A percentile compares a stretch with the other conserved stretches of the same genome.
Conservation (phyloP, 1,140 invertebrate genomes). For the Drosophila tsacasi region DNA sequence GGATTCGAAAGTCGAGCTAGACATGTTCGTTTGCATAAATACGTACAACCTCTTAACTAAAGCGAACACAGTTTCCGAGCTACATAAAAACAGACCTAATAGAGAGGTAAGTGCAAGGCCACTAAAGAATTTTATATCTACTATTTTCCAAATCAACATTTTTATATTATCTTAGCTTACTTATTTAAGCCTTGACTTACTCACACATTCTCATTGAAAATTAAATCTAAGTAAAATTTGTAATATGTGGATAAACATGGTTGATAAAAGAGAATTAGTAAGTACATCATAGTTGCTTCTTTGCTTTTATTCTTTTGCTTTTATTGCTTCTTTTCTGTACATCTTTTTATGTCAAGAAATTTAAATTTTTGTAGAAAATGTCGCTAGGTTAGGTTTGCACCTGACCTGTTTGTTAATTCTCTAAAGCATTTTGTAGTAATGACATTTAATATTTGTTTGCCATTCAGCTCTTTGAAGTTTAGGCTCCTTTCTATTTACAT, state of each 20-base stretch:
- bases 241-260: too few relatives aligned
- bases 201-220: not conserved
- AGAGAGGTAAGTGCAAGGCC: not conserved
- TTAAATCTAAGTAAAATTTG: too few relatives aligned
- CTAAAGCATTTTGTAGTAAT: too few relatives aligned
- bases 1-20: not conserved
- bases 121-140: not conserved
- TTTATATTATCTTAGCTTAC: too few relatives aligned
- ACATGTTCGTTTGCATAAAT: slow-evolving; percentile 6
- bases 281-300: not conserved
- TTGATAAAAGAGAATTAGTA: too few relatives aligned
- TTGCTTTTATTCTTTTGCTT: too few relatives aligned
- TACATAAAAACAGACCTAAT: not conserved
- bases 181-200: not conserved
- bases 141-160: not conserved
- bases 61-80: not conserved
- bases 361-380: too few relatives aligned
- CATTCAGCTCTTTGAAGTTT: too few relatives aligned
- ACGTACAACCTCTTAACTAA: not conserved
- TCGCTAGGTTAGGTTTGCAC: too few relatives aligned
- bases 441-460: too few relatives aligned
- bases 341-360: slow-evolving; percentile 28
- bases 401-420: too few relatives aligned
- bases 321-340: not conserved
- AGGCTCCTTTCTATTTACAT: too few relatives aligned